Evolutionary conservation across 2,113 vertebrate species (phyloP), one percentile per base, ranked within the genome.

Genomic region (Zosterops pallidus): DNA sequence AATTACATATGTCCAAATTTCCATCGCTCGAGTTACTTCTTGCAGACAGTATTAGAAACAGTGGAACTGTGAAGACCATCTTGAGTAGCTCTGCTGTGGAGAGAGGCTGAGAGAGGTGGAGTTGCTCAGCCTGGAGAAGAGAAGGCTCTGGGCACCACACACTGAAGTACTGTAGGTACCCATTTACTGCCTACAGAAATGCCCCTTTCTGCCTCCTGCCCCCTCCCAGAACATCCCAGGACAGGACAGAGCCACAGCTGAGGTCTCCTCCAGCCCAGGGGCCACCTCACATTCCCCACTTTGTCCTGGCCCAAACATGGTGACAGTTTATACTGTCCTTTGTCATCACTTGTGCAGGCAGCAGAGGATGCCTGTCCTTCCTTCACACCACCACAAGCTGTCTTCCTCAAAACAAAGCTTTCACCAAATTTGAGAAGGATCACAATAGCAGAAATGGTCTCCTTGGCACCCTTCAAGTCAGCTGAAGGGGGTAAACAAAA

Each of bases 91-190:
- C 29, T 82, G 69, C 1, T 18, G 15, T 39, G n/a, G 46, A 21
- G 69, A 28, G 5, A 75, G 60, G 12, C 59, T 2, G 6, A 17
- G 46, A 14, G 24, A 68, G 39, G 11, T 22, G 62, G 55, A 47
- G 4, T 0, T 18, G n/a, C 5, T 12, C 39, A 89, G 46, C 24
- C 70, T 76, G 79, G n/a, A 62, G 55, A 9, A 14, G n/a, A 41
- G 39, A 25, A 69, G 47, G 63, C 46, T 55, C 46, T 68, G 63
- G 21, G 53, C 57, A 24, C 8, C 3, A 1, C n/a, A n/a, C 0
- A 0, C 29, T 21, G 14, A 42, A 7, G 31, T 0, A 37, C 9
- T 14, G 13, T 1, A 28, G 42, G 4, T 11, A 3, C 15, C 33
- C 33, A 9, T 4, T 8, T 6, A 9, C 24, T n/a, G 23, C 46